phyloP scores from a whole-genome alignment of 2,888 invertebrate species.

The Escarpia spicata region DNA sequence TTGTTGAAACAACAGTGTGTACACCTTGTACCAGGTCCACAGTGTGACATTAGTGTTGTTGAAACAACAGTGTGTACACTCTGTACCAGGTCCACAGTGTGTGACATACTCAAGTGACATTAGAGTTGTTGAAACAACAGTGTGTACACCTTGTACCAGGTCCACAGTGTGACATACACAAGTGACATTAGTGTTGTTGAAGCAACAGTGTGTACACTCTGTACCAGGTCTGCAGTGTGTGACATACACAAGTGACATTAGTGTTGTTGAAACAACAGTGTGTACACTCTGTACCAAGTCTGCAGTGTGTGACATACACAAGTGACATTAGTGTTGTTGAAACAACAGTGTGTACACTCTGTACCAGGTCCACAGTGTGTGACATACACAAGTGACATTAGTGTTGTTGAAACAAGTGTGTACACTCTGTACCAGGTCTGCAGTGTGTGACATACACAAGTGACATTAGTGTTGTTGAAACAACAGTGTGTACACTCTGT shows the following conservation, averaged over 20 bases:
- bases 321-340: constrained; percentile 82
- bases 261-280: constrained; percentile 94
- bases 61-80: constrained; percentile 96
- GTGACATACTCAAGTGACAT: constrained; percentile 43
- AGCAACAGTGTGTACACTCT: constrained; percentile 94
- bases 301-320: constrained; percentile 57
- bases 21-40: constrained; percentile 85
- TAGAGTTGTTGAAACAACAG: constrained; percentile 96
- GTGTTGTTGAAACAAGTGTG: constrained; percentile 91
- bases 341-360: constrained; percentile 94
- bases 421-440: constrained; percentile 92
- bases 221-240: constrained; percentile 79
- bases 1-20: constrained; percentile 94
- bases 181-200: constrained; percentile 82
- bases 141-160: constrained; percentile 91
- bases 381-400: constrained; percentile 66
- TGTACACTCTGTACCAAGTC: constrained; percentile 93
- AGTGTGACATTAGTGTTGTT: constrained; percentile 77
- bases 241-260: constrained; percentile 66
- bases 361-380: constrained; percentile 72
- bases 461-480: constrained; percentile 85
- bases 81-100: constrained; percentile 75
- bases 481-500: constrained; percentile 93
- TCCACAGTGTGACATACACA: no score
- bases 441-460: no score